Conservation (phyloP, 2,888 invertebrate species). For the Halictus ligatus region DNA sequence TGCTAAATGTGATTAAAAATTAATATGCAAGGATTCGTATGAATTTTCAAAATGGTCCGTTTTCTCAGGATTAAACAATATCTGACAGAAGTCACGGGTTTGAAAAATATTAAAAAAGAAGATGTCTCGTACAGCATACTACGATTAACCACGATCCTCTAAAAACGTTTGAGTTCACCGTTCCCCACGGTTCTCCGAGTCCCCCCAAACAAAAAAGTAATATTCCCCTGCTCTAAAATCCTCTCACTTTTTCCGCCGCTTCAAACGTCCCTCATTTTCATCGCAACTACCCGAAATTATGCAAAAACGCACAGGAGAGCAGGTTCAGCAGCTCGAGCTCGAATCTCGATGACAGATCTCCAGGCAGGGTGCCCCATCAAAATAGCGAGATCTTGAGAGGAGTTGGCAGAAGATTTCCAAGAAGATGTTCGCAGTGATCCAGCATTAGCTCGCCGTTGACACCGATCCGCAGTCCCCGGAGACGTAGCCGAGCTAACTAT, state of each 20-base stretch:
- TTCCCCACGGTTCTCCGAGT: too few species aligned
- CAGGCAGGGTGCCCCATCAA: not conserved
- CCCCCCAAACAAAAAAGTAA: not conserved
- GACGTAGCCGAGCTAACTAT: not conserved
- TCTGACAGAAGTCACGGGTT: not conserved
- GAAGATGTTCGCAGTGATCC: not conserved
- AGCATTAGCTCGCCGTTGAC: conserved; percentile 1
- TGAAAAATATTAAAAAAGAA: not conserved
- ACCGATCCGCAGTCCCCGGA: not conserved
- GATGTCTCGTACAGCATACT: not conserved
- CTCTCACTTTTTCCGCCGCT: not conserved
- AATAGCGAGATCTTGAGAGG: not conserved
- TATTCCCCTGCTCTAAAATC: not conserved
- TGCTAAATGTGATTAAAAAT: too few species aligned
- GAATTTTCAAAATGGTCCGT: too few species aligned
- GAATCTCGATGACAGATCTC: not conserved
- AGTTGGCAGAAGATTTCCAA: not conserved
- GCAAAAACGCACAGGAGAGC: not conserved
- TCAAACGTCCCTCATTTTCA: not conserved
- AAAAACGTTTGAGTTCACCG: not conserved
- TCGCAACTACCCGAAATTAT: not conserved
- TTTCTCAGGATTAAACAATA: too few species aligned
- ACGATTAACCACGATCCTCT: not conserved
- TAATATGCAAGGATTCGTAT: too few species aligned
- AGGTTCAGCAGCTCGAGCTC: not conserved